phyloP scores from a whole-genome alignment of 2,888 invertebrate species.

The Cosmia pyralina region DNA sequence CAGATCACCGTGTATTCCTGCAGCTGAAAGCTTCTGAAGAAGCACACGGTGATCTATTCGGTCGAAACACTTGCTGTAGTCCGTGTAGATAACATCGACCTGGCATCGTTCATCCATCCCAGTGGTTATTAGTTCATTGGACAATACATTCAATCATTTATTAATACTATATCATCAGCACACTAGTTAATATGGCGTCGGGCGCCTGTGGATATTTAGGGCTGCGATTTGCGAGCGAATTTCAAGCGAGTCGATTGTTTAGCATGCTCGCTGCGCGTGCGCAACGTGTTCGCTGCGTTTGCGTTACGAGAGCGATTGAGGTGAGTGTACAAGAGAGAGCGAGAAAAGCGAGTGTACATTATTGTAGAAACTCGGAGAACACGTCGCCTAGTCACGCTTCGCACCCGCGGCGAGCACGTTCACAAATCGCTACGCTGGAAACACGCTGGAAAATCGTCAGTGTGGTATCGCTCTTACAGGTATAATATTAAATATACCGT shows the following conservation, averaged over 20 bases:
- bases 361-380: not conserved
- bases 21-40: too few relatives aligned
- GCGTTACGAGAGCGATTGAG: not conserved
- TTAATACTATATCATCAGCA: conserved; percentile 32
- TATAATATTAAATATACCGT: conserved; percentile 22
- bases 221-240: not conserved
- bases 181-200: conserved; percentile 39
- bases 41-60: too few relatives aligned
- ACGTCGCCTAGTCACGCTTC: not conserved
- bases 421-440: not conserved
- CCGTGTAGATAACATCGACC: too few relatives aligned
- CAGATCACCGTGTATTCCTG: too few relatives aligned
- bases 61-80: too few relatives aligned
- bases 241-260: not conserved
- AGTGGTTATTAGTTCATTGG: too few relatives aligned
- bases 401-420: not conserved
- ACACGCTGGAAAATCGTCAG: not conserved
- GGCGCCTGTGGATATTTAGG: not conserved
- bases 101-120: too few relatives aligned
- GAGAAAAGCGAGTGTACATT: not conserved
- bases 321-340: not conserved
- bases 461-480: not conserved
- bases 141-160: too few relatives aligned
- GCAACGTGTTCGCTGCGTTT: not conserved
- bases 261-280: not conserved